These are phyloP conservation scores for Leucophenga maculata DNA, from an alignment of 2,888 invertebrate genomes.

Conservation along the genomic window DNA sequence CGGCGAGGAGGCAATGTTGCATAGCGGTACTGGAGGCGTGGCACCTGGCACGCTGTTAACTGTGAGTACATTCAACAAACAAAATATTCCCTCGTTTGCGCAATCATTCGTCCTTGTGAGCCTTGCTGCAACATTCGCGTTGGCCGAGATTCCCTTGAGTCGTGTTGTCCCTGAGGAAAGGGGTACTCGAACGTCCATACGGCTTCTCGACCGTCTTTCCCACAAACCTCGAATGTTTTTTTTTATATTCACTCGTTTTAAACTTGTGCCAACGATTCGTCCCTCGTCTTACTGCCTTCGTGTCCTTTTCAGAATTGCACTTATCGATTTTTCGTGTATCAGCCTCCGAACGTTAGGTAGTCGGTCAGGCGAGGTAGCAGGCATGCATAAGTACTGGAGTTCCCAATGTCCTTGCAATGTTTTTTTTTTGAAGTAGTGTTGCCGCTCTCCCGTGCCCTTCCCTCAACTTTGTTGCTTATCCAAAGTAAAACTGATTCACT, in stretches of 20 bases:
- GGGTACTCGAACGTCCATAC: conserved; percentile 23
- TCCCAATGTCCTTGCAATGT: conserved; percentile 4
- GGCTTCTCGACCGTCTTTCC: neutral
- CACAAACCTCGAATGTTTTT: neutral
- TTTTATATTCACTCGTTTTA: neutral
- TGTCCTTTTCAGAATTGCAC: conserved; percentile 45
- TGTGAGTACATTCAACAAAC: conserved; percentile 52
- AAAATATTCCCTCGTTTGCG: conserved; percentile 40
- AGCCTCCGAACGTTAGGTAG: conserved; percentile 31
- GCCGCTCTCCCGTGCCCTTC: neutral
- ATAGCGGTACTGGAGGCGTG: conserved; percentile 35
- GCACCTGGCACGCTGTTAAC: conserved; percentile 56
- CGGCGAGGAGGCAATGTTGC: conserved; percentile 56
- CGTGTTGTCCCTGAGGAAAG: conserved; percentile 19
- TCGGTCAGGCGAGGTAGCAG: neutral
- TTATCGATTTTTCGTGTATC: conserved; percentile 54
- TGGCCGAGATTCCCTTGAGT: conserved; percentile 18
- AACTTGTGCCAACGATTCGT: no score
- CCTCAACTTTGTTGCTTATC: neutral
- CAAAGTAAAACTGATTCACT: neutral
- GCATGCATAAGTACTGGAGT: neutral
- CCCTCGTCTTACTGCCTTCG: conserved; percentile 26
- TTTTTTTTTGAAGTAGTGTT: neutral
- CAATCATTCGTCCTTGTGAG: conserved; percentile 55
- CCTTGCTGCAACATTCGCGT: conserved; percentile 51